Percentiles rank a stretch among this genome's conserved stretches.
Conservation (phyloP, 2,797 vertebrate species). For the Dendrocincla tyrannina region DNA sequence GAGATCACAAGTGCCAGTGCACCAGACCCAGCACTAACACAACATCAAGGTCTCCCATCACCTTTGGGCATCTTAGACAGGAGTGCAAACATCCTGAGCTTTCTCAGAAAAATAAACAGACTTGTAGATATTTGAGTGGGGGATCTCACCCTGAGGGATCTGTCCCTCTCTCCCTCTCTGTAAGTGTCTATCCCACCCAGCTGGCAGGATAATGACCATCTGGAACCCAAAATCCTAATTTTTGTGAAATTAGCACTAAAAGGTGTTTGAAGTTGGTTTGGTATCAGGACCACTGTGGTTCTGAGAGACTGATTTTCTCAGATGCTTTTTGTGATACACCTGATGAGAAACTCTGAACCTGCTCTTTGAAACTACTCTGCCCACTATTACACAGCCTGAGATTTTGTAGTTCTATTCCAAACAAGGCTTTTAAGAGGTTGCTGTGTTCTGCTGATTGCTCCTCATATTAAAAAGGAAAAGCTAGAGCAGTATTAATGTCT, state of each 20-base stretch:
- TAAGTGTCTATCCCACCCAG: neutral
- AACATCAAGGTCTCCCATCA: neutral
- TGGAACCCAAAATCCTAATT: neutral
- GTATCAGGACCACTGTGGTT: neutral
- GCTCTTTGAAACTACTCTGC: neutral
- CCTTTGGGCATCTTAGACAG: neutral
- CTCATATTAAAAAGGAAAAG: neutral
- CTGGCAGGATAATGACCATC: neutral
- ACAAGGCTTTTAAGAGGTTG: neutral
- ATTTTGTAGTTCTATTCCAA: neutral
- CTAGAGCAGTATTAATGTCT: neutral
- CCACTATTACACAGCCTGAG: neutral
- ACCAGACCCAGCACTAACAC: neutral
- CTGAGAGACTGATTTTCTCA: neutral
- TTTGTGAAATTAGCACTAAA: neutral
- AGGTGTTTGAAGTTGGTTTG: neutral
- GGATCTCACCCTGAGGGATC: neutral
- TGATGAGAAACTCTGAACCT: neutral
- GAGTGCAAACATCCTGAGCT: neutral
- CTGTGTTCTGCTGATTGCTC: neutral
- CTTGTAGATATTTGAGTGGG: accelerated
- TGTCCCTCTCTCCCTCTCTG: neutral
- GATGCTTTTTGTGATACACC: neutral
- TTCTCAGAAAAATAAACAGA: neutral
- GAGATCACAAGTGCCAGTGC: neutral